phyloP scores from a whole-genome alignment of 2,113 vertebrate species.

The cattle (Bos taurus) region DNA sequence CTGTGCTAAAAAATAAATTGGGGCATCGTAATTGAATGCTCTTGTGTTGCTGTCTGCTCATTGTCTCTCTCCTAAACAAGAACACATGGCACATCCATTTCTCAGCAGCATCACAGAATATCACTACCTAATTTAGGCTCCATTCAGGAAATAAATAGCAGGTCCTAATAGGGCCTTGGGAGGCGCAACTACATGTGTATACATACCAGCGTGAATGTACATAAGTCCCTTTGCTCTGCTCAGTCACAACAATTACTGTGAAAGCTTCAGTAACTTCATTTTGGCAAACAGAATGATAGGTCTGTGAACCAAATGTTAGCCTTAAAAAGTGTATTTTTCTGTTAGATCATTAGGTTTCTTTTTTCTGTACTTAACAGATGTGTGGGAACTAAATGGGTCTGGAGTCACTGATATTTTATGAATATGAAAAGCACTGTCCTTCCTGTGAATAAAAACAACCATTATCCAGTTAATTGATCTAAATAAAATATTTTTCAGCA shows the following conservation, averaged over 20 bases:
- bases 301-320: slow-evolving; percentile 74
- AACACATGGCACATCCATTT: slow-evolving; percentile 45
- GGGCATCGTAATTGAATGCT: not conserved
- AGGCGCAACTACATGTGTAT: slow-evolving; percentile 60
- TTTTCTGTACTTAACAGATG: slow-evolving; percentile 66
- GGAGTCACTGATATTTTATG: slow-evolving; percentile 58
- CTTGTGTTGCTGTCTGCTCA: slow-evolving; percentile 23
- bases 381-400: slow-evolving; percentile 55
- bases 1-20: slow-evolving; percentile 20
- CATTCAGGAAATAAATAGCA: slow-evolving; percentile 70
- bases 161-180: slow-evolving; percentile 26
- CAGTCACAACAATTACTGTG: slow-evolving; percentile 57
- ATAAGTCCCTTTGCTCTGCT: slow-evolving; percentile 30
- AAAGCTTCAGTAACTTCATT: slow-evolving; percentile 57
- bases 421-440: slow-evolving; percentile 59
- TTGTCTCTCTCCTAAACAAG: slow-evolving; percentile 40
- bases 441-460: slow-evolving; percentile 52
- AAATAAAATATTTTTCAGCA: slow-evolving; percentile 42
- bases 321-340: slow-evolving; percentile 57
- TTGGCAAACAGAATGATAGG: slow-evolving; percentile 57
- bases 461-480: slow-evolving; percentile 37
- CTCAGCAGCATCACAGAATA: slow-evolving; percentile 4
- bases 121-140: slow-evolving; percentile 43
- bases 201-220: slow-evolving; percentile 48
- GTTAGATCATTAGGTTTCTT: slow-evolving; percentile 66